A percentile compares a stretch with the other conserved stretches of the same genome.
Evolutionary conservation across 2,888 invertebrate genomes (phyloP).

Genomic region (Cerastis leucographa): DNA sequence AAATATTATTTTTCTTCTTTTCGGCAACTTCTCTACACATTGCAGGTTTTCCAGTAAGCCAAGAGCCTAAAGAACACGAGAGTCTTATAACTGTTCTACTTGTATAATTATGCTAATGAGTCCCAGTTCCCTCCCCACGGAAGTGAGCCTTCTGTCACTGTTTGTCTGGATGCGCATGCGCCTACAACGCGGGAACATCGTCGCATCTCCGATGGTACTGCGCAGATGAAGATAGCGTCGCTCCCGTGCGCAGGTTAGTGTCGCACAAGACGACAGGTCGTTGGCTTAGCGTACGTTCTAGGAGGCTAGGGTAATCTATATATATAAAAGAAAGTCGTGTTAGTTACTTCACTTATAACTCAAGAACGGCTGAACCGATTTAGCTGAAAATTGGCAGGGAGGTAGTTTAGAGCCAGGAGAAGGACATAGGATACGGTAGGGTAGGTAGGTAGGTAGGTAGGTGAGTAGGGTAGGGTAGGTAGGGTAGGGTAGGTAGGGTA

Average conservation of each 20-base stretch:
- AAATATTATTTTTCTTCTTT: not conserved
- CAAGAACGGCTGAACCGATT: too few species aligned
- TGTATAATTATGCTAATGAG: slow-evolving; percentile 22
- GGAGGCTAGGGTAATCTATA: slow-evolving; percentile 19
- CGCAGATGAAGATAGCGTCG: slow-evolving; percentile 62
- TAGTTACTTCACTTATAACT: too few species aligned
- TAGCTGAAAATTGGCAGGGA: too few species aligned
- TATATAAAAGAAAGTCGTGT: too few species aligned
- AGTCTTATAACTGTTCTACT: not conserved
- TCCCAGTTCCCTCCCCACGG: slow-evolving; percentile 3
- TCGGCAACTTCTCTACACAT: not conserved
- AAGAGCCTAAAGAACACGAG: not conserved
- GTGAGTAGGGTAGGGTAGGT: too few species aligned
- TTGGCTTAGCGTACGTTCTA: slow-evolving; percentile 23
- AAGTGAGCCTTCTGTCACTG: slow-evolving; percentile 43
- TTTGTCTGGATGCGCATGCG: slow-evolving; percentile 1
- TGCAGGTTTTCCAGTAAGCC: not conserved
- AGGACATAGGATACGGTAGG: too few species aligned
- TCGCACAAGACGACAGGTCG: slow-evolving; percentile 47
- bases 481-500: too few species aligned
- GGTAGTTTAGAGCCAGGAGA: too few species aligned
- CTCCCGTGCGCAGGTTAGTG: slow-evolving; percentile 56
- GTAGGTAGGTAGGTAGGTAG: too few species aligned
- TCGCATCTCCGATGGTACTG: slow-evolving; percentile 54
- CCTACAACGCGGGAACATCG: slow-evolving; percentile 39